These are phyloP conservation scores for Oryzias celebensis DNA, from an alignment of 2,113 vertebrate genomes.

Conservation along the genomic window DNA sequence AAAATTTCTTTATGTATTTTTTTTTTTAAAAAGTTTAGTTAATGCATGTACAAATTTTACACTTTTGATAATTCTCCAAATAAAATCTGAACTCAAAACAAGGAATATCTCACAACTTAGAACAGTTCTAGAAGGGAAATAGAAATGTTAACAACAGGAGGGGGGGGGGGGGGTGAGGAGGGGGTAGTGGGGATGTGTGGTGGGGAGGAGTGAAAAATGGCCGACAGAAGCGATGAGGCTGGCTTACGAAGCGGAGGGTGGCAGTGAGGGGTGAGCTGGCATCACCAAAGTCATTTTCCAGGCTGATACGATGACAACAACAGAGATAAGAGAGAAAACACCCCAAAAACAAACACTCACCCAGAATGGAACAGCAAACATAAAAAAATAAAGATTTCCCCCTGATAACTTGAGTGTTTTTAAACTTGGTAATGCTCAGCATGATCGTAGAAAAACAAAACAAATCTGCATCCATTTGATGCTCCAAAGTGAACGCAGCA, in stretches of 20 bases:
- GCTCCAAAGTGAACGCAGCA: conserved; percentile 57
- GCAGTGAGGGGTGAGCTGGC: conserved; percentile 85
- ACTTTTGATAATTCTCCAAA: too few relatives aligned
- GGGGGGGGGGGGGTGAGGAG: conserved; percentile 14
- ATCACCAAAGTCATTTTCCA: conserved; percentile 87
- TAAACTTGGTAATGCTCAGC: conserved; percentile 75
- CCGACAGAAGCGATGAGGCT: conserved; percentile 78
- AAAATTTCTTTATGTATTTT: too few relatives aligned
- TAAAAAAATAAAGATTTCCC: conserved; percentile 22
- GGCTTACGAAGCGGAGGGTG: conserved; percentile 76
- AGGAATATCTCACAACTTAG: conserved; percentile 77
- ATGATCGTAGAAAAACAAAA: conserved; percentile 11
- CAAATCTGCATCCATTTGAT: conserved; percentile 16
- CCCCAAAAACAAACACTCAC: conserved; percentile 51
- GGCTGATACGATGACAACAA: conserved; percentile 71
- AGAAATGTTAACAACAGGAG: conserved; percentile 1
- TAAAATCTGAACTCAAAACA: conserved; percentile 2
- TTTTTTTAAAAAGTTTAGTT: too few relatives aligned
- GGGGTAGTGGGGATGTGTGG: conserved; percentile 1
- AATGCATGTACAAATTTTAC: too few relatives aligned
- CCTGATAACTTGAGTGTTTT: conserved; percentile 10
- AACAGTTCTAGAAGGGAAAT: conserved; percentile 76
- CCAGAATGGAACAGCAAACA: conserved; percentile 37
- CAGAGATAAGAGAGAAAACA: conserved; percentile 67
- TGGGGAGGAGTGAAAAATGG: conserved; percentile 35